phyloP scores from a whole-genome alignment of 2,113 vertebrate genomes.

The Ursus arctos region DNA sequence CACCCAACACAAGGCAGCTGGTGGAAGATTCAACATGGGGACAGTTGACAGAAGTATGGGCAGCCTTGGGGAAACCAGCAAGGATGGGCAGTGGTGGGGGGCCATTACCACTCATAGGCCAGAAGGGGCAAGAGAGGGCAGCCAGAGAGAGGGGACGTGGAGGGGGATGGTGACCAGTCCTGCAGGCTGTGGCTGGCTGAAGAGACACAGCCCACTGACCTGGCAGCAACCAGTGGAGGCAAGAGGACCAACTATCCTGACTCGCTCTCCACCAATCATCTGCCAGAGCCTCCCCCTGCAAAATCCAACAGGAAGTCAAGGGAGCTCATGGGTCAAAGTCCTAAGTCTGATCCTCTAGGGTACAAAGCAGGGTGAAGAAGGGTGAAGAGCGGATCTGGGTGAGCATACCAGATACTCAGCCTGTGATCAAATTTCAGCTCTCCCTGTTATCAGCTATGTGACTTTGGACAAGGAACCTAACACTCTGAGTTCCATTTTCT shows the following conservation, averaged over 20 bases:
- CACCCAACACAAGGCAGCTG: not conserved
- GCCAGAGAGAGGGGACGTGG: not conserved
- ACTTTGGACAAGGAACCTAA: not conserved
- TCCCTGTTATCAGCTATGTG: not conserved
- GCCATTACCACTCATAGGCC: too few species aligned
- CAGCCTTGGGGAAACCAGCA: not conserved
- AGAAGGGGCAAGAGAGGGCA: not conserved
- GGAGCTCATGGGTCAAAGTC: accelerated
- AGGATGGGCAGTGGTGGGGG: not conserved
- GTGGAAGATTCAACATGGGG: too few species aligned
- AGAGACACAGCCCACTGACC: not conserved
- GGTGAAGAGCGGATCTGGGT: too few species aligned
- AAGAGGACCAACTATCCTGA: not conserved
- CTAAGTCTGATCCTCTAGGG: too few species aligned
- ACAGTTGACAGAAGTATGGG: not conserved
- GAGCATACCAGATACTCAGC: not conserved
- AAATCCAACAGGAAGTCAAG: not conserved
- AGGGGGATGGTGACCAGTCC: not conserved
- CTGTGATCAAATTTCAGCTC: not conserved
- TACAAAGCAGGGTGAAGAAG: not conserved
- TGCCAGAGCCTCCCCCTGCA: not conserved
- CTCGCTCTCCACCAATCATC: not conserved
- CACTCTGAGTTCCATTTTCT: not conserved
- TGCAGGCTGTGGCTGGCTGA: not conserved
- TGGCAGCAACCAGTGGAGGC: too few species aligned